Base-by-base conservation (phyloP, 92 coral and sea anemone genomes). In the Paragorgia papillata region DNA sequence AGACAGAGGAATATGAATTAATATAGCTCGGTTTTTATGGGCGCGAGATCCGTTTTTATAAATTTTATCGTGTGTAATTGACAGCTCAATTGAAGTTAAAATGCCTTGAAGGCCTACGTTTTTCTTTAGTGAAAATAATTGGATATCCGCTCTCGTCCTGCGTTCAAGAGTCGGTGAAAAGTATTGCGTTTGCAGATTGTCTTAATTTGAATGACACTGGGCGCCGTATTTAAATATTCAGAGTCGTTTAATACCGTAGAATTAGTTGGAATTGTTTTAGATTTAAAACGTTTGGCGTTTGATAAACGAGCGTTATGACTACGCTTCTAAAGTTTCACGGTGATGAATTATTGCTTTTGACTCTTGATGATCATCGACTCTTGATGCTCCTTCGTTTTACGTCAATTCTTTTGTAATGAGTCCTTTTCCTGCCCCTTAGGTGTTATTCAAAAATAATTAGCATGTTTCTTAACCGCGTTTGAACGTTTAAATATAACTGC, bases 71-170 rank as follows among this genome's bases (percentile, higher is more conserved):
- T 53, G 26, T 55, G 57, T 51, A 53, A 71, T 29, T 71, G 27
- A 44, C 33, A 49, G 15, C 18, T 53, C 33, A 12, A 39, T 46
- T 26, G 59, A 68, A 68, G 75, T 68, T 50, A 33, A n/a, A 22
- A 0, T 53, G 78, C 64, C 78, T 71, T 27, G 78, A 32, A 71
- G 78, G 78, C 78, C 62, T n/a, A n/a, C n/a, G n/a, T 41, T 54
- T 68, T 55, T 55, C 64, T 56, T 54, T 28, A 53, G 57, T 57
- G 34, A 58, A 51, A 29, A 43, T 53, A 71, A 71, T 71, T 71
- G 34, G 78, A 71, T 71, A 71, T 71, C 78, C 78, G 78, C 78
- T 71, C 62, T 71, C 62, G 57, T 71, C 15, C 62, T 20, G n/a
- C 18, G 15, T 55, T 21, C 51, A 53, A 55, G 64, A 71, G 78